These are phyloP conservation scores for Candoia aspera DNA, from an alignment of 2,113 vertebrate genomes.

Conservation along the genomic window DNA sequence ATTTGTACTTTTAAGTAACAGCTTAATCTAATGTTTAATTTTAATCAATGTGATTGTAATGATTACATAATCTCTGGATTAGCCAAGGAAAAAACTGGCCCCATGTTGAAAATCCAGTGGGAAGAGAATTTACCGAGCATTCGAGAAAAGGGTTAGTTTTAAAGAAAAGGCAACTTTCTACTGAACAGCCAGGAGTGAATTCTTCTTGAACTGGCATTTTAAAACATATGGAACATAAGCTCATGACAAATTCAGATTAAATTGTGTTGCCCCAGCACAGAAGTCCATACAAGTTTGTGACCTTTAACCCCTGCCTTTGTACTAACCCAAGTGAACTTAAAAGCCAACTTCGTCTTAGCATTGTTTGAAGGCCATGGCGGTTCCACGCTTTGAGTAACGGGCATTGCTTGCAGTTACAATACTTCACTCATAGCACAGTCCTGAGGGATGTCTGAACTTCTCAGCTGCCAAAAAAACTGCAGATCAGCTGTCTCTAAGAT, in stretches of 20 bases:
- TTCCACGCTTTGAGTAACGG: conserved; percentile 49
- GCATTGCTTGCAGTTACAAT: conserved; percentile 45
- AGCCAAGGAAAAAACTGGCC: background rate
- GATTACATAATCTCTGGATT: background rate
- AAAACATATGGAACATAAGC: background rate
- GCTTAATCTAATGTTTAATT: background rate
- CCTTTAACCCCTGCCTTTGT: background rate
- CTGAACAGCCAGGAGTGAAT: background rate
- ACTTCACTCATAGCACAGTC: conserved; percentile 19
- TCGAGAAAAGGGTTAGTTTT: background rate
- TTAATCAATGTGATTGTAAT: background rate
- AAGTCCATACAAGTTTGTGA: background rate
- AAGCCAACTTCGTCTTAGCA: background rate
- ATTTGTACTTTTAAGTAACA: background rate
- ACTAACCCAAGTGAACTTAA: background rate
- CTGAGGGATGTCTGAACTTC: conserved; percentile 57
- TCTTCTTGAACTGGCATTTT: conserved; percentile 1
- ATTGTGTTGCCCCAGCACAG: background rate
- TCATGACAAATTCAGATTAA: conserved; percentile 13
- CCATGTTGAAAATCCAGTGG: background rate
- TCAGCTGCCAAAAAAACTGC: conserved; percentile 21
- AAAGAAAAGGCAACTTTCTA: background rate
- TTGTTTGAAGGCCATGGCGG: conserved; percentile 1
- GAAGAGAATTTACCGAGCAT: background rate
- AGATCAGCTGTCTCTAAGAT: conserved; percentile 21